These are phyloP conservation scores for Lophura nycthemera DNA, from an alignment of 2,113 vertebrate species.

Conservation along the genomic window DNA sequence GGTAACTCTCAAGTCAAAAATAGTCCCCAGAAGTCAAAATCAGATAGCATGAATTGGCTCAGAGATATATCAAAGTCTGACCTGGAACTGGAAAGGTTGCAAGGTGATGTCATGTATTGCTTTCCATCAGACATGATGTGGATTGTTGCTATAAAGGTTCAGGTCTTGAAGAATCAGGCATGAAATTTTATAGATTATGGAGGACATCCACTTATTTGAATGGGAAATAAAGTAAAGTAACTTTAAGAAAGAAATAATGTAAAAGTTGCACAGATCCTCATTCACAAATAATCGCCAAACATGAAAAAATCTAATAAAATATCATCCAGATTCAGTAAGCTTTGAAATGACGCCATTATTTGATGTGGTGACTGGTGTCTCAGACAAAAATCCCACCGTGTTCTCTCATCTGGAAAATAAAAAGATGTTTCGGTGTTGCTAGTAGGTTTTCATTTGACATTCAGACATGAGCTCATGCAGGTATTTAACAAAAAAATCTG, in stretches of 20 bases:
- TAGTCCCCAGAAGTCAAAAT: background rate
- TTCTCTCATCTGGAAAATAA: background rate
- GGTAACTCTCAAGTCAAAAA: background rate
- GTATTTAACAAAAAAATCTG: background rate
- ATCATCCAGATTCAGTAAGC: background rate
- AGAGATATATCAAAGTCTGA: background rate
- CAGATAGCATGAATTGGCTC: background rate
- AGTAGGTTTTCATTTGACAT: slow-evolving; percentile 1
- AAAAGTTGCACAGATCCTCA: background rate
- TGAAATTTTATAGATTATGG: background rate
- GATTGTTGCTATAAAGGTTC: background rate
- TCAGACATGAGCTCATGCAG: slow-evolving; percentile 4
- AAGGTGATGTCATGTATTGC: background rate
- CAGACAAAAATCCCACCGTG: background rate
- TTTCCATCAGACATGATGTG: background rate
- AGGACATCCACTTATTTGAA: background rate
- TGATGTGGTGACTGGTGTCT: background rate
- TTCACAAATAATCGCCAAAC: background rate
- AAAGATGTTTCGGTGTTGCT: background rate
- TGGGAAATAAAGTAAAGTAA: background rate
- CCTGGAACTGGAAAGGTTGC: background rate
- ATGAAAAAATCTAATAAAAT: background rate
- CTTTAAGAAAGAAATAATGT: background rate
- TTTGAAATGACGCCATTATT: background rate
- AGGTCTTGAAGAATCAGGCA: background rate